These are phyloP conservation scores for Acronicta aceris DNA, from an alignment of 2,888 invertebrate genomes.

Conservation along the genomic window DNA sequence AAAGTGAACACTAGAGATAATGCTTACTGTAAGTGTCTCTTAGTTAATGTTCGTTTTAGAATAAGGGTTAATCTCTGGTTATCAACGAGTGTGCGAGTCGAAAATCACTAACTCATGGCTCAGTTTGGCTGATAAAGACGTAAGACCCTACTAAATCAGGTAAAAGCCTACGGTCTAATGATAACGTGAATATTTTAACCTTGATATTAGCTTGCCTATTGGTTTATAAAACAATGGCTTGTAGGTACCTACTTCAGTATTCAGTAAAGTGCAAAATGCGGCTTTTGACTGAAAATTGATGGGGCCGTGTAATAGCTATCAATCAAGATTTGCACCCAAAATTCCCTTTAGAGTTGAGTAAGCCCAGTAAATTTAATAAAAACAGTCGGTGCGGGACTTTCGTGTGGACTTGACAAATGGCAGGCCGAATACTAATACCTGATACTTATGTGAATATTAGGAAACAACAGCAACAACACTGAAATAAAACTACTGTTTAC, in stretches of 20 bases:
- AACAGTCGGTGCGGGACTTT: slow-evolving; percentile 62
- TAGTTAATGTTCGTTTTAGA: not conserved
- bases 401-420: slow-evolving; percentile 41
- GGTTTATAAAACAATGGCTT: slow-evolving; percentile 54
- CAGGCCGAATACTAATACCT: not conserved
- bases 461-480: too few species aligned
- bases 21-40: not conserved
- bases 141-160: slow-evolving; percentile 47
- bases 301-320: slow-evolving; percentile 78
- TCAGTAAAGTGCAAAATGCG: slow-evolving; percentile 77
- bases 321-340: slow-evolving; percentile 83
- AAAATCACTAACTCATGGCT: slow-evolving; percentile 35
- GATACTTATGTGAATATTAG: not conserved
- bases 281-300: slow-evolving; percentile 77
- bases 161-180: slow-evolving; percentile 34
- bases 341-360: slow-evolving; percentile 73
- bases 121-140: slow-evolving; percentile 35
- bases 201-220: slow-evolving; percentile 31
- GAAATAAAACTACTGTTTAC: too few species aligned
- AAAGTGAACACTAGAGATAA: not conserved
- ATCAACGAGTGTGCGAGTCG: slow-evolving; percentile 38
- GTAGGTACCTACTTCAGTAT: slow-evolving; percentile 35
- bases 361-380: slow-evolving; percentile 81
- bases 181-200: slow-evolving; percentile 44
- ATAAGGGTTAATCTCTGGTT: slow-evolving; percentile 45